Percentiles rank a stretch among this genome's conserved stretches.
Evolutionary conservation across 1,140 invertebrate species (phyloP).

Genomic region (Drosophila repletoides): DNA sequence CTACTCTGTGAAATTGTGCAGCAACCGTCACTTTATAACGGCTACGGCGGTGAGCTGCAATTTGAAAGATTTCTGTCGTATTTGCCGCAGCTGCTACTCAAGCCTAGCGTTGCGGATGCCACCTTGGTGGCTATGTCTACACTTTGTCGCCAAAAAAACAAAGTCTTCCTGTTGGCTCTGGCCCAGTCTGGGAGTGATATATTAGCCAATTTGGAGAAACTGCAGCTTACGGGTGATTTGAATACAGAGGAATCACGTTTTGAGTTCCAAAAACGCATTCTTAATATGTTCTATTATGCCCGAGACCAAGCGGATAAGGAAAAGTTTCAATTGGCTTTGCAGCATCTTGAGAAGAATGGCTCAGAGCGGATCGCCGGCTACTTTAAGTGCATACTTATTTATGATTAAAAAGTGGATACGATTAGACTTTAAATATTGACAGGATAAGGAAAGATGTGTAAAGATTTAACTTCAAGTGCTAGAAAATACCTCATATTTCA

Average conservation of each 20-base stretch:
- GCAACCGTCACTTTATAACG: conserved; percentile 71
- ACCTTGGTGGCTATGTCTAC: conserved; percentile 62
- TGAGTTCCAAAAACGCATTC: conserved; percentile 66
- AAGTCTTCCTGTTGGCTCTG: conserved; percentile 49
- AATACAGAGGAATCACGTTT: conserved; percentile 29
- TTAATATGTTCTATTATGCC: conserved; percentile 73
- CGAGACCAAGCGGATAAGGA: background rate
- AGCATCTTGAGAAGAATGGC: conserved; percentile 10
- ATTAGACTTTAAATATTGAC: background rate
- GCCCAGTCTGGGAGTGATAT: conserved; percentile 12
- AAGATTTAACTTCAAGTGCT: too few relatives aligned
- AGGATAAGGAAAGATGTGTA: too few relatives aligned
- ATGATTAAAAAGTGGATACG: conserved; percentile 1
- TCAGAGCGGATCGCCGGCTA: conserved; percentile 44
- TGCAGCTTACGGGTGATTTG: conserved; percentile 52
- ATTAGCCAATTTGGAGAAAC: conserved; percentile 41
- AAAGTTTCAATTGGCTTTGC: conserved; percentile 16
- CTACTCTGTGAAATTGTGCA: conserved; percentile 83
- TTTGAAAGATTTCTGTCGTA: conserved; percentile 60
- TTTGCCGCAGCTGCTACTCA: conserved; percentile 61
- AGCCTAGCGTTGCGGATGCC: conserved; percentile 52
- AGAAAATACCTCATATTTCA: too few relatives aligned
- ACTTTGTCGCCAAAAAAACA: conserved; percentile 69
- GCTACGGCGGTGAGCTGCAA: conserved; percentile 74
- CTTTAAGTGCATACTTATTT: conserved; percentile 53